A percentile compares a stretch with the other conserved stretches of the same genome.
phyloP scores from a whole-genome alignment of 2,888 invertebrate species.

The Epinotia ramella region DNA sequence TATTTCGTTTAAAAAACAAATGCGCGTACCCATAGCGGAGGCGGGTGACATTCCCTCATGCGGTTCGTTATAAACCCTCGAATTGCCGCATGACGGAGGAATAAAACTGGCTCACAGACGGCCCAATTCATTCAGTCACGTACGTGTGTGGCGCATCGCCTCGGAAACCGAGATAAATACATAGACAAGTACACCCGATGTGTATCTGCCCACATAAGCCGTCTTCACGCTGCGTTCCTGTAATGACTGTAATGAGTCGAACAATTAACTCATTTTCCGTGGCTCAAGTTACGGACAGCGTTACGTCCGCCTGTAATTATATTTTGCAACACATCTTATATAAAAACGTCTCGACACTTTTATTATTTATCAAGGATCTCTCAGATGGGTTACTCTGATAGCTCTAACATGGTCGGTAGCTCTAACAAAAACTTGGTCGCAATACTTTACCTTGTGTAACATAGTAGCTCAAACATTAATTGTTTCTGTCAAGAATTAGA shows the following conservation, averaged over 20 bases:
- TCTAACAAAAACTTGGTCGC: constrained; percentile 22
- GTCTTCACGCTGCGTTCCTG: constrained; percentile 36
- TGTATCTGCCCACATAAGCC: constrained; percentile 42
- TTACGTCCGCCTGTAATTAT: constrained; percentile 40
- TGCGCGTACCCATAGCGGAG: constrained; percentile 53
- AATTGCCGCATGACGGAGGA: constrained; percentile 61
- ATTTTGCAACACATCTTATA: constrained; percentile 40
- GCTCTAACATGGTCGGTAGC: neutral
- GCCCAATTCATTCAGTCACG: constrained; percentile 54
- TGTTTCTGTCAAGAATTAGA: constrained; percentile 26
- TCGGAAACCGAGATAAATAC: constrained; percentile 45
- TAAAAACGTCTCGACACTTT: constrained; percentile 30
- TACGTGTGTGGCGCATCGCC: constrained; percentile 44
- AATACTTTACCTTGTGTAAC: constrained; percentile 16
- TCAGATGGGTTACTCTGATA: constrained; percentile 11
- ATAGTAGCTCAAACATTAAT: constrained; percentile 22
- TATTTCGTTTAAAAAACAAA: constrained; percentile 59
- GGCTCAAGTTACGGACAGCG: constrained; percentile 26
- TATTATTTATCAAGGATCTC: constrained; percentile 37
- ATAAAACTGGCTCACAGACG: constrained; percentile 60
- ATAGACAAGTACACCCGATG: constrained; percentile 29
- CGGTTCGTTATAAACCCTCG: constrained; percentile 67
- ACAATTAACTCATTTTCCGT: constrained; percentile 44
- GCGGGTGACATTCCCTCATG: constrained; percentile 57
- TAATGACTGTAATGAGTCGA: constrained; percentile 34